Base-by-base conservation (phyloP, 2,888 invertebrate genomes). In the Bimastos eiseni region DNA sequence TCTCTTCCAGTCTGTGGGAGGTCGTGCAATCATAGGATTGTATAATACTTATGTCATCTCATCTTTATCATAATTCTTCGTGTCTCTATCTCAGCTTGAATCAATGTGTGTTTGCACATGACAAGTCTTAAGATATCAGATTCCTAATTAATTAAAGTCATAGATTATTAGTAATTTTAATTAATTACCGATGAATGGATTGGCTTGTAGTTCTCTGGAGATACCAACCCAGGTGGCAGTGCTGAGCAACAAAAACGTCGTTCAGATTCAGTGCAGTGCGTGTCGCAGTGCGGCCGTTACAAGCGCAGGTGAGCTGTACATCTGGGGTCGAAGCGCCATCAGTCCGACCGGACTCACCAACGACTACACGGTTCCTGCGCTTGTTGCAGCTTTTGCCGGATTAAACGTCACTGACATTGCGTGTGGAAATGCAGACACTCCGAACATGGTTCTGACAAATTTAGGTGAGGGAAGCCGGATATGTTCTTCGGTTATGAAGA, bases 321-420 rank as follows among this genome's bases (percentile, higher is more conserved):
- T 98, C 0, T 99, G 98, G 98, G 98, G 98, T 89, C 98, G 98
- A 0, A 98, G 98, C 94, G 98, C 98, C 0, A 98, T 98, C 94
- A 98, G 98, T 83, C 30, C 70, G n/a, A 98, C 98, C 94, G 98
- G 98, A 95, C 38, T 89, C 84, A 38, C 88, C n/a, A 88, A 84
- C 34, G 91, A 91, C 83, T 34, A 83, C 34, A 96, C 97, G n/a
- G 96, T 97, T 91, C 98, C 98, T 1, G 98, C 97, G 95, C 95
- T 98, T 94, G 98, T 97, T 93, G 91, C 93, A 24, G 93, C 93
- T 24, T 92, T 94, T 86, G 94, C 93, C 91, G 95, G 94, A 89
- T 94, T 95, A 90, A 93, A 93, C 55, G 95, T 96, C 41, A 92
- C 95, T 33, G 95, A 95, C 92, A 95, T 95, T 88, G 98, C 98